These are phyloP conservation scores for Nysson spinosus DNA, from an alignment of 2,888 invertebrate genomes.

Conservation along the genomic window DNA sequence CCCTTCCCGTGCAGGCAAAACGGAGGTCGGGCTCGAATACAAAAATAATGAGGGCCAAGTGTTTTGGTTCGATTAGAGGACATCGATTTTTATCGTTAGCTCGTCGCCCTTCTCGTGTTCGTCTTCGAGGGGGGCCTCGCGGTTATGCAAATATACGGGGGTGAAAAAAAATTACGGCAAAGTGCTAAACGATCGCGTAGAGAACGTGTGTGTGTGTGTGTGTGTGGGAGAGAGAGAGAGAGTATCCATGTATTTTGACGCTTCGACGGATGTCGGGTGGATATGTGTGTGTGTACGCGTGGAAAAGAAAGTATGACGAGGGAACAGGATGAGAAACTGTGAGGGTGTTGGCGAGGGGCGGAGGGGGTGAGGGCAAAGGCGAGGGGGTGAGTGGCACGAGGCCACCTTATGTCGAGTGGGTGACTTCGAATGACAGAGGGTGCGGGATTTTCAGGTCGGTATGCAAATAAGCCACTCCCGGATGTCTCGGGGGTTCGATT, in stretches of 20 bases:
- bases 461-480: conserved; percentile 75
- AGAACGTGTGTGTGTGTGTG: too few relatives aligned
- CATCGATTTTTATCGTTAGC: conserved; percentile 65
- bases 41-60: conserved; percentile 67
- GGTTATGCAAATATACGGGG: conserved; percentile 73
- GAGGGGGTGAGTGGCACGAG: conserved; percentile 49
- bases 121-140: conserved; percentile 47
- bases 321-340: background rate
- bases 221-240: conserved; percentile 43
- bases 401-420: conserved; percentile 76
- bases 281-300: background rate
- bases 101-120: conserved; percentile 25
- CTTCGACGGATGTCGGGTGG: conserved; percentile 38
- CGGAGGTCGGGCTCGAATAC: conserved; percentile 44
- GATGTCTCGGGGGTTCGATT: conserved; percentile 77
- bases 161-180: conserved; percentile 75
- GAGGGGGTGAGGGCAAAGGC: background rate
- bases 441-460: conserved; percentile 71
- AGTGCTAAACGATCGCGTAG: conserved; percentile 77
- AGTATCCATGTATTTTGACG: conserved; percentile 50
- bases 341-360: background rate
- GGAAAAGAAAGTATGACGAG: background rate
- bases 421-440: conserved; percentile 72
- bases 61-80: conserved; percentile 72
- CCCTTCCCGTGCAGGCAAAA: background rate